A percentile compares a stretch with the other conserved stretches of the same genome.
Evolutionary conservation across 2,888 invertebrate species (phyloP).

Genomic region (Erebia aethiops): DNA sequence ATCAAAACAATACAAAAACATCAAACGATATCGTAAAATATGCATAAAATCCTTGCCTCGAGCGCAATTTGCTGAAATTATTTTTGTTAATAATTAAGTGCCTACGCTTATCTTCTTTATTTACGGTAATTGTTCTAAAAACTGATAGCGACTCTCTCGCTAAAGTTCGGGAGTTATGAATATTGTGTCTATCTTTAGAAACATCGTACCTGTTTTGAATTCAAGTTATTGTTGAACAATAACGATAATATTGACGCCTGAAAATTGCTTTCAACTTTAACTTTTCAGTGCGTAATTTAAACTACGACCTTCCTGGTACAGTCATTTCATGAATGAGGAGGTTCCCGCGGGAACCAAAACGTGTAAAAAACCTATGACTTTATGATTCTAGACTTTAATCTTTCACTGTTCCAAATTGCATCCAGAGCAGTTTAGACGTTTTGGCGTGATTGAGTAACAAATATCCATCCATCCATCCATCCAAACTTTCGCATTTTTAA

Average conservation of each 20-base stretch:
- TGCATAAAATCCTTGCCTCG: conserved; percentile 24
- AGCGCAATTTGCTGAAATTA: conserved; percentile 57
- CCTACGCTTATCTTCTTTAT: conserved; percentile 62
- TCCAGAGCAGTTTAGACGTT: too few species aligned
- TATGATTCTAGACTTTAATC: too few species aligned
- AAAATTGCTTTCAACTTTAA: conserved; percentile 16
- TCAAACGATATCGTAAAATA: conserved; percentile 28
- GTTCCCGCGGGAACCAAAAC: too few species aligned
- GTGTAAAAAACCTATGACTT: too few species aligned
- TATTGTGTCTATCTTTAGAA: conserved; percentile 14
- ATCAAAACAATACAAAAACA: conserved; percentile 27
- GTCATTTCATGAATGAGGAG: too few species aligned
- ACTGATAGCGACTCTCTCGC: conserved; percentile 52
- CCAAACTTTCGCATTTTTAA: too few species aligned
- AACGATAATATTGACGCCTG: conserved; percentile 16
- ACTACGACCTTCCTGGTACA: neutral
- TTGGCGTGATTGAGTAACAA: too few species aligned
- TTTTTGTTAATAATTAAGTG: conserved; percentile 57
- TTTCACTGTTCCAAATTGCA: too few species aligned
- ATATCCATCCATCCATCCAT: too few species aligned
- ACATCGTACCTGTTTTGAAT: conserved; percentile 15
- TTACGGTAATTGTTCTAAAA: conserved; percentile 62
- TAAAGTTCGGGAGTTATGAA: conserved; percentile 51
- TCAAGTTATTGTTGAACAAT: conserved; percentile 13
- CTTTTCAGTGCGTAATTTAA: neutral